Percentiles rank a stretch among this genome's conserved stretches.
Evolutionary conservation across 2,888 invertebrate genomes (phyloP).

Genomic region (Scelioninae gen. 1): DNA sequence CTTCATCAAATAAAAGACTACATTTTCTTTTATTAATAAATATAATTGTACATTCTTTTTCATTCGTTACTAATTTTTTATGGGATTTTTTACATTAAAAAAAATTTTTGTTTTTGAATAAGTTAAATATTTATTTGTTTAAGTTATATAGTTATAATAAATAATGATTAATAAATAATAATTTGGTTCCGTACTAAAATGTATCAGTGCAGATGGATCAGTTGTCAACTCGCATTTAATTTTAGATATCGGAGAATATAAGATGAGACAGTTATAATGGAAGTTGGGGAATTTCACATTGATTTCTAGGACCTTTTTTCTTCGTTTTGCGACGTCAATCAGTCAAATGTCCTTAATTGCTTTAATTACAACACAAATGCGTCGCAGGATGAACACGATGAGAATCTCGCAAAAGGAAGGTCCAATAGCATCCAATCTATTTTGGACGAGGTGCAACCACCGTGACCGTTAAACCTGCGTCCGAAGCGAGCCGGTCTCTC

Average conservation of each 20-base stretch:
- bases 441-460: constrained; percentile 67
- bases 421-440: constrained; percentile 64
- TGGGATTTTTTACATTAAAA: too few species aligned
- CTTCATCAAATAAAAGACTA: too few species aligned
- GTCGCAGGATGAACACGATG: constrained; percentile 55
- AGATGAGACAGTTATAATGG: constrained; percentile 35
- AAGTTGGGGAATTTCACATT: constrained; percentile 16
- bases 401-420: constrained; percentile 61
- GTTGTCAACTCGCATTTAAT: constrained; percentile 12
- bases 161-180: too few species aligned
- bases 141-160: too few species aligned
- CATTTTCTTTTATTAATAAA: too few species aligned
- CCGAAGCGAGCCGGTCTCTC: constrained; percentile 59
- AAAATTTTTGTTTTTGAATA: too few species aligned
- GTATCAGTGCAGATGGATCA: too few species aligned
- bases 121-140: too few species aligned
- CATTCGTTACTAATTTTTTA: too few species aligned
- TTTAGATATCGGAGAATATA: constrained; percentile 20
- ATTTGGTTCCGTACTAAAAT: too few species aligned
- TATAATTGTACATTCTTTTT: too few species aligned
- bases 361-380: constrained; percentile 59
- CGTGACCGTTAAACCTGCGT: constrained; percentile 68
- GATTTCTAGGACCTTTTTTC: constrained; percentile 37
- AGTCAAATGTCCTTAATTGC: constrained; percentile 57
- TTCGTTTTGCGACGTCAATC: constrained; percentile 41